phyloP scores from a whole-genome alignment of 2,797 vertebrate species.

The Poecilia picta region DNA sequence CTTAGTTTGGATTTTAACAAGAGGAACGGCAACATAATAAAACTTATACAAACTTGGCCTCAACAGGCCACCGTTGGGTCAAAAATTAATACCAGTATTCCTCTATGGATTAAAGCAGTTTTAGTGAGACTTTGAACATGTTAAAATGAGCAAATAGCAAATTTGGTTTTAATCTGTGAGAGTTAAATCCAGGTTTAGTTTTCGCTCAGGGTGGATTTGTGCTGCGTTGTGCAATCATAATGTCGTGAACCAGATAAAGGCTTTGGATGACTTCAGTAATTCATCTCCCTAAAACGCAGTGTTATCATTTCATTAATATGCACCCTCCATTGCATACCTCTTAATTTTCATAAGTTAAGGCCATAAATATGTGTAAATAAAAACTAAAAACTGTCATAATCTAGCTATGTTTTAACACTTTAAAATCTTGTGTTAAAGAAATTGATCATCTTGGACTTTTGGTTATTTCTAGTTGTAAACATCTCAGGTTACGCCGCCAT shows the following conservation, averaged over 20 bases:
- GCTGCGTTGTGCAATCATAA: not conserved
- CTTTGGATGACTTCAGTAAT: not conserved
- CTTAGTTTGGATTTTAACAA: not conserved
- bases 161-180: not conserved
- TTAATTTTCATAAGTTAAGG: not conserved
- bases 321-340: not conserved
- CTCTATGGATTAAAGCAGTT: not conserved
- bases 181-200: not conserved
- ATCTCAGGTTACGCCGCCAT: not conserved
- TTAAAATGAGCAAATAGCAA: not conserved
- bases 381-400: not conserved
- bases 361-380: not conserved
- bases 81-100: not conserved
- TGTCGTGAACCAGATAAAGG: not conserved
- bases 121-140: not conserved
- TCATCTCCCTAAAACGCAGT: not conserved
- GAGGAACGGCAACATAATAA: not conserved
- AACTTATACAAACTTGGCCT: not conserved
- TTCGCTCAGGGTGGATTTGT: not conserved
- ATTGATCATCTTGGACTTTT: not conserved
- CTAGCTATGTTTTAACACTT: not conserved
- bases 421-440: not conserved
- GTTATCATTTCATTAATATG: not conserved
- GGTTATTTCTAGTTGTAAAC: not conserved
- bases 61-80: not conserved